Percentiles rank a stretch among this genome's conserved stretches.
These are phyloP conservation scores for Rhabditoides inermis DNA, from an alignment of 2,888 invertebrate genomes.

Conservation along the genomic window DNA sequence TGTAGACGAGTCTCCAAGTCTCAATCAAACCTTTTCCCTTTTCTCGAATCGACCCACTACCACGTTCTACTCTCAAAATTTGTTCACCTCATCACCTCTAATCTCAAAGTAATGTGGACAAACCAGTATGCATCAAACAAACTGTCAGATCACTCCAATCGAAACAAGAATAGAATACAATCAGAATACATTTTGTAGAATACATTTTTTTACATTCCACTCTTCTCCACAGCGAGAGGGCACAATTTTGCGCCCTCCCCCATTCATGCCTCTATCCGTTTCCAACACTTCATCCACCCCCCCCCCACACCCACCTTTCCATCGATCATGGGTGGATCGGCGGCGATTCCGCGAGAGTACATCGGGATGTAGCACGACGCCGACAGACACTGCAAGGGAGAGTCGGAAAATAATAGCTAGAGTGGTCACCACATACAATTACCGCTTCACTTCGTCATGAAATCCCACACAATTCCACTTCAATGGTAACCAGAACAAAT, in stretches of 20 bases:
- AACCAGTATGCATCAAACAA: not conserved
- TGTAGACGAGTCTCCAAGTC: slow-evolving; percentile 1
- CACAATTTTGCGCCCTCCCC: not conserved
- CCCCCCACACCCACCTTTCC: slow-evolving; percentile 54
- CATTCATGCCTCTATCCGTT: not conserved
- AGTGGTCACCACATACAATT: no score
- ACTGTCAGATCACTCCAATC: no score
- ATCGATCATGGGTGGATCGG: slow-evolving; percentile 68
- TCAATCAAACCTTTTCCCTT: not conserved
- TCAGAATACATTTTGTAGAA: no score
- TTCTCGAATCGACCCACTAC: not conserved
- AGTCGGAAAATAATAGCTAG: no score
- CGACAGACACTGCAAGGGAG: slow-evolving; percentile 53
- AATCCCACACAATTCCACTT: no score
- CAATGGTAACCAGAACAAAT: no score
- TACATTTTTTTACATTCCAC: no score
- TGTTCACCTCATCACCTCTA: no score
- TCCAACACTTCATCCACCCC: not conserved
- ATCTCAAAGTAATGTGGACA: no score
- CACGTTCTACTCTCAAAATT: slow-evolving; percentile 1
- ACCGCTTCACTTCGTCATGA: no score
- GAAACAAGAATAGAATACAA: no score
- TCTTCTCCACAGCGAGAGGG: no score
- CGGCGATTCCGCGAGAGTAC: slow-evolving; percentile 70
- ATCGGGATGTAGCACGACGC: slow-evolving; percentile 80